Base-by-base conservation (phyloP, 2,888 invertebrate species). In the Zonitis immaculata region DNA sequence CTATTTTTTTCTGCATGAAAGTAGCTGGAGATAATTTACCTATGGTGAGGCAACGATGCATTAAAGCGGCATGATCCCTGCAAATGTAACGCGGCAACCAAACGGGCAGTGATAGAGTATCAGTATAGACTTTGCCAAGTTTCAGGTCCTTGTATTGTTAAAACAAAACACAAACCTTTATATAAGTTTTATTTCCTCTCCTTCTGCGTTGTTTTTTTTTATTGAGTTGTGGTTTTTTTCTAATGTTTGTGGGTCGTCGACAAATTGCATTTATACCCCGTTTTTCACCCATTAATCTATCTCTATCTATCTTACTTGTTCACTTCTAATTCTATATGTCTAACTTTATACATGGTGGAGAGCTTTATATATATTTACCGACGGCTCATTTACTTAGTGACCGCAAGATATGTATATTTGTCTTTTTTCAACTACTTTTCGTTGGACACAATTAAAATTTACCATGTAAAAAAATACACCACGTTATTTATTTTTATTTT, bases 31-130 rank as follows among this genome's bases (percentile, higher is more conserved):
- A 70, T 69, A 70, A 70, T 69, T 72, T 70, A 73, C 72, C 72
- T 73, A 69, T 66, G 56, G 66, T n/a, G 35, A 35, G 64, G 65
- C 66, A 68, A 57, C 68, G 65, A 70, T 70, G 71, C 71, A 70
- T 71, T 70, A 70, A 69, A 68, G 67, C 70, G 63, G 65, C 64
- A 66, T 70, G 69, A 70, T 67, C 67, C 68, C 64, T 61, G 68
- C 68, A 69, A 71, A 72, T 71, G 71, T 68, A 67, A 71, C 69
- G 67, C 65, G 64, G 61, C 63, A 64, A 61, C 66, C 66, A 69
- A 70, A 65, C 67, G 66, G 69, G 66, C 71, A 67, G 71, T 73
- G 73, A 73, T 71, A 67, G 64, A 72, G 62, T 64, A 66, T 56
- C 54, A 44, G 35, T 53, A 53, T 57, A 61, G 61, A 60, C 60